phyloP scores from a whole-genome alignment of 2,888 invertebrate genomes.

The Trilocha varians region DNA sequence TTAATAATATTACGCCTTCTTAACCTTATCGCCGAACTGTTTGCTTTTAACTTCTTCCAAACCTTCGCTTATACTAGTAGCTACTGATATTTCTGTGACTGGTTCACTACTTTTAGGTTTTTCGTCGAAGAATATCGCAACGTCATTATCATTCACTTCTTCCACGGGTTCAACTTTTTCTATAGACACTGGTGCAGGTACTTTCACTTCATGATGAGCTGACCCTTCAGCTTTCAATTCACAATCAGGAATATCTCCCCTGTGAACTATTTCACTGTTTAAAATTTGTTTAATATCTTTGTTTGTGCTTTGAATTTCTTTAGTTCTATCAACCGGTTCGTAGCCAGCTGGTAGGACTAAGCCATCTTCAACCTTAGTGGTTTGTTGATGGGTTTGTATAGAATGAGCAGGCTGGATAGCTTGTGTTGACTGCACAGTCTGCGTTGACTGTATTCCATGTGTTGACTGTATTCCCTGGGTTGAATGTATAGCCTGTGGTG shows the following conservation, averaged over 20 bases:
- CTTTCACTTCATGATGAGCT: constrained; percentile 49
- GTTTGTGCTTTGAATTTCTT: constrained; percentile 37
- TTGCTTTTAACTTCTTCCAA: constrained; percentile 24
- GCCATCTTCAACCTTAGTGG: constrained; percentile 24
- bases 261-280: constrained; percentile 26
- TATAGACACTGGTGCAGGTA: constrained; percentile 48
- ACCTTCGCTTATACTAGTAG: constrained; percentile 60
- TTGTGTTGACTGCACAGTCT: constrained; percentile 7
- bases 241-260: constrained; percentile 44
- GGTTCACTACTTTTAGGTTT: constrained; percentile 31
- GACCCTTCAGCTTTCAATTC: constrained; percentile 60
- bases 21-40: constrained; percentile 43
- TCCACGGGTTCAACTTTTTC: constrained; percentile 38
- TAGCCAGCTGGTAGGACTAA: constrained; percentile 55
- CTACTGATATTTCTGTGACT: constrained; percentile 63
- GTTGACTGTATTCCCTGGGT: no score
- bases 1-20: constrained; percentile 27
- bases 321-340: constrained; percentile 51
- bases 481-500: no score
- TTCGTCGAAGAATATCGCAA: constrained; percentile 71
- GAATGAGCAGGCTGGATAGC: no score
- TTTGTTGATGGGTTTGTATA: constrained; percentile 7
- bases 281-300: constrained; percentile 24
- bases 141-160: constrained; percentile 71
- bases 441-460: constrained; percentile 13